Conservation (phyloP, 64 coral and sea anemone genomes). For the Actinia tenebrosa region DNA sequence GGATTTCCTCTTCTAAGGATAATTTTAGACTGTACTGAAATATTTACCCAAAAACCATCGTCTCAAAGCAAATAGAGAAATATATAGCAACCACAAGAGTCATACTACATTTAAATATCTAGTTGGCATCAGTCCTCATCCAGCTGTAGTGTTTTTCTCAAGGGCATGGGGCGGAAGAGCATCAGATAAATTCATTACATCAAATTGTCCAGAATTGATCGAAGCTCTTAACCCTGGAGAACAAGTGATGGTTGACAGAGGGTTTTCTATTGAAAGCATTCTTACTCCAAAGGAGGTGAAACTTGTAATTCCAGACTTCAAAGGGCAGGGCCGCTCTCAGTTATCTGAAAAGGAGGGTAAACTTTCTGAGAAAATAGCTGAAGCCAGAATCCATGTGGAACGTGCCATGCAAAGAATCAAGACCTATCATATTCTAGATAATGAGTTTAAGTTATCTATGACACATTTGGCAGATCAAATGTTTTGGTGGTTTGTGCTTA, state of each 20-base stretch:
- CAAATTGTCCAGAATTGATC: slow-evolving; percentile 30
- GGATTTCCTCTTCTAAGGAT: slow-evolving; percentile 33
- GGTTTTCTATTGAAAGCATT: slow-evolving; percentile 38
- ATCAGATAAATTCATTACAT: slow-evolving; percentile 41
- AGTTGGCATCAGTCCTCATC: slow-evolving; percentile 46
- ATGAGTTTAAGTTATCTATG: slow-evolving; percentile 36
- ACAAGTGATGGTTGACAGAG: slow-evolving; percentile 49
- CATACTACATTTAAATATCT: slow-evolving; percentile 60
- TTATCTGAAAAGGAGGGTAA: slow-evolving; percentile 29
- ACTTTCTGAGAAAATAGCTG: slow-evolving; percentile 44
- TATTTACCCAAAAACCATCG: slow-evolving; percentile 52
- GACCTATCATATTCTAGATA: slow-evolving; percentile 43
- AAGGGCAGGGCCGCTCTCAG: background rate
- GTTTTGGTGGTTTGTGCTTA: slow-evolving; percentile 56
- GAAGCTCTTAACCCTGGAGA: slow-evolving; percentile 24
- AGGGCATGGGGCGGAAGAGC: slow-evolving; percentile 37
- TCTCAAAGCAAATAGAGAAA: slow-evolving; percentile 35
- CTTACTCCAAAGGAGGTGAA: slow-evolving; percentile 20
- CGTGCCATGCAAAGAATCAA: slow-evolving; percentile 41
- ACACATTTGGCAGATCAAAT: slow-evolving; percentile 52
- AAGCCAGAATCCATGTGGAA: slow-evolving; percentile 52
- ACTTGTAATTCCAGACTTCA: slow-evolving; percentile 39
- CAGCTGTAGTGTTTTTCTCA: slow-evolving; percentile 47
- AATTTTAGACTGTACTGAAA: slow-evolving; percentile 38
- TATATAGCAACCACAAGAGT: slow-evolving; percentile 51